Percentiles rank a stretch among this genome's conserved stretches.
These are phyloP conservation scores for Drosophila basisetae DNA, from an alignment of 2,888 invertebrate genomes.

Conservation along the genomic window DNA sequence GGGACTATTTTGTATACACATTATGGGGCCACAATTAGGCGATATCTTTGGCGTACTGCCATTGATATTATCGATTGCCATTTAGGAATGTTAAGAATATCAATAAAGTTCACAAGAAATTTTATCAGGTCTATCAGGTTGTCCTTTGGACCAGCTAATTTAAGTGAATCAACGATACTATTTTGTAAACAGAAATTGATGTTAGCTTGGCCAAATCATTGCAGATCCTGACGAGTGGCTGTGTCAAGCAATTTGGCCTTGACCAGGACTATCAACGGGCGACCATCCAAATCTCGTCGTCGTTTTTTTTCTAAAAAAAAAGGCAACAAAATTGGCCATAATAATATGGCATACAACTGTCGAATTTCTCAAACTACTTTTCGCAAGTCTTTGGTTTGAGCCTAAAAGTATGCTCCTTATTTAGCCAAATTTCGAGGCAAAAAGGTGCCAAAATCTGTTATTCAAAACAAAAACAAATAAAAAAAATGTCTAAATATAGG, in stretches of 20 bases:
- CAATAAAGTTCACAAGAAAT: not conserved
- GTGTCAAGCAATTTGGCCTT: not conserved
- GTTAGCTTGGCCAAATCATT: too few species aligned
- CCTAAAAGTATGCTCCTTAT: not conserved
- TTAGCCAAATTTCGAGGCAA: not conserved
- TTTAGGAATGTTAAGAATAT: not conserved
- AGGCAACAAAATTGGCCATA: not conserved
- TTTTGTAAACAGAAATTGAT: not conserved
- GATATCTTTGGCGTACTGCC: not conserved
- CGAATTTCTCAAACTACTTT: not conserved
- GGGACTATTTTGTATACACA: not conserved
- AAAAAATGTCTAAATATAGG: not conserved
- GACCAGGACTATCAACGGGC: not conserved
- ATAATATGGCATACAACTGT: not conserved
- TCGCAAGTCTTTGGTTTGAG: not conserved
- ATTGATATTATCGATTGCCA: not conserved
- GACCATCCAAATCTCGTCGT: not conserved
- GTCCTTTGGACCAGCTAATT: not conserved
- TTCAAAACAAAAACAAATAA: not conserved
- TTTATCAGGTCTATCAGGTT: not conserved
- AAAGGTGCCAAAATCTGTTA: not conserved
- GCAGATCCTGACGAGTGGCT: not conserved
- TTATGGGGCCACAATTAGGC: not conserved
- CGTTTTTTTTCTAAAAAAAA: not conserved
- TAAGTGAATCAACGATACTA: not conserved